A percentile compares a stretch with the other conserved stretches of the same genome.
phyloP scores from a whole-genome alignment of 30 jellyfish, hydroid and myxozoan genomes.

The Pseudorhiza aurosa region DNA sequence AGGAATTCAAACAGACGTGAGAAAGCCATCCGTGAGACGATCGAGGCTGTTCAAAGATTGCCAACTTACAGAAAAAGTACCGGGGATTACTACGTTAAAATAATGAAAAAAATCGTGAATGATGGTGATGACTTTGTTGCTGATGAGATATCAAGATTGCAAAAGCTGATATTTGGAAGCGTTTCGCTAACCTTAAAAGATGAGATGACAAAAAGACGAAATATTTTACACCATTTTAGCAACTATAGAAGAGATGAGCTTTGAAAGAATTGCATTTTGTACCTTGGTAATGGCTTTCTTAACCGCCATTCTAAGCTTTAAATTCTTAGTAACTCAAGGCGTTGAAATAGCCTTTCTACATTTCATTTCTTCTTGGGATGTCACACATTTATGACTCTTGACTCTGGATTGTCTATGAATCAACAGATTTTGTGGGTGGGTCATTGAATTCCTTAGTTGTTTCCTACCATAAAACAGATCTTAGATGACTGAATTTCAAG shows the following conservation, averaged over 20 bases:
- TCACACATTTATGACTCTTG: no score
- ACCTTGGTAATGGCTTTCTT: no score
- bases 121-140: constrained; percentile 75
- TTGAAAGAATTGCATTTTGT: not conserved
- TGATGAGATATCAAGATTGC: constrained; percentile 76
- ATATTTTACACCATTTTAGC: constrained; percentile 68
- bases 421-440: no score
- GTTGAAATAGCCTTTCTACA: no score
- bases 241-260: constrained; percentile 72
- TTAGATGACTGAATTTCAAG: no score
- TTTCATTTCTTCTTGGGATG: no score
- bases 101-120: constrained; percentile 67
- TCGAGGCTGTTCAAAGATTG: constrained; percentile 62
- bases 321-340: no score
- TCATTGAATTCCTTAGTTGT: no score
- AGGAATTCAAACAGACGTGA: constrained; percentile 76
- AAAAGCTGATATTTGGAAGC: constrained; percentile 65
- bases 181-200: constrained; percentile 62
- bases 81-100: constrained; percentile 83
- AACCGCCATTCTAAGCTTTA: no score
- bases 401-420: no score
- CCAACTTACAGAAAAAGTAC: constrained; percentile 74
- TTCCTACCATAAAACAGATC: no score
- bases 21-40: constrained; percentile 73
- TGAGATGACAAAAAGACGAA: constrained; percentile 70